Percentiles rank a stretch among this genome's conserved stretches.
Evolutionary conservation across 2,888 invertebrate genomes (phyloP).

Genomic region (Patella caerulea): DNA sequence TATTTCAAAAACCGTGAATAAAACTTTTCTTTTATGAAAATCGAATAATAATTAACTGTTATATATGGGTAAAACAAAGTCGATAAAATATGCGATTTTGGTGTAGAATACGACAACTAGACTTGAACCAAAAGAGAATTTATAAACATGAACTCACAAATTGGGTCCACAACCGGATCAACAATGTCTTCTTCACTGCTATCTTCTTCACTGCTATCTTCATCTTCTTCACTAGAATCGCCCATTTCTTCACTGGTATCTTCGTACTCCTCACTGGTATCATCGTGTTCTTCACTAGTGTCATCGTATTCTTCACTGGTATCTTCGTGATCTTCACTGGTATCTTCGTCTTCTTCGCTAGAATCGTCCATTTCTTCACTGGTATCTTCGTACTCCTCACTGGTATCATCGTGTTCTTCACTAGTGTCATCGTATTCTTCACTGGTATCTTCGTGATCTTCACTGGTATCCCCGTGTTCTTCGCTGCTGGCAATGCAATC

Average conservation of each 20-base stretch:
- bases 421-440: conserved; percentile 28
- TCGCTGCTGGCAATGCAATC: too few relatives aligned
- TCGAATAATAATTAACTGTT: too few relatives aligned
- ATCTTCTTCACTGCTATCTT: conserved; percentile 32
- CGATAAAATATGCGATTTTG: too few relatives aligned
- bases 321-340: conserved; percentile 29
- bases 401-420: conserved; percentile 31
- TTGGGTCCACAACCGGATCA: not conserved
- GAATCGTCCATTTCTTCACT: conserved; percentile 32
- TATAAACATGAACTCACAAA: not conserved
- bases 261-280: conserved; percentile 33
- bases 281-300: conserved; percentile 25
- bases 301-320: conserved; percentile 32
- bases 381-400: conserved; percentile 31
- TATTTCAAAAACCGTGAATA: too few relatives aligned
- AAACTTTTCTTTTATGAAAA: too few relatives aligned
- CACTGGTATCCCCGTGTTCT: not conserved
- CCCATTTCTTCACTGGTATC: conserved; percentile 31
- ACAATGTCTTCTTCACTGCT: conserved; percentile 30
- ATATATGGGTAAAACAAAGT: too few relatives aligned
- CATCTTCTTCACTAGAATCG: conserved; percentile 33
- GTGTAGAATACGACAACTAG: not conserved
- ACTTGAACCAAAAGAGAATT: not conserved
- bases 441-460: conserved; percentile 31
- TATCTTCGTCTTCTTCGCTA: conserved; percentile 30